phyloP scores from a whole-genome alignment of 1,140 invertebrate species.

The Bombus soroeensis region DNA sequence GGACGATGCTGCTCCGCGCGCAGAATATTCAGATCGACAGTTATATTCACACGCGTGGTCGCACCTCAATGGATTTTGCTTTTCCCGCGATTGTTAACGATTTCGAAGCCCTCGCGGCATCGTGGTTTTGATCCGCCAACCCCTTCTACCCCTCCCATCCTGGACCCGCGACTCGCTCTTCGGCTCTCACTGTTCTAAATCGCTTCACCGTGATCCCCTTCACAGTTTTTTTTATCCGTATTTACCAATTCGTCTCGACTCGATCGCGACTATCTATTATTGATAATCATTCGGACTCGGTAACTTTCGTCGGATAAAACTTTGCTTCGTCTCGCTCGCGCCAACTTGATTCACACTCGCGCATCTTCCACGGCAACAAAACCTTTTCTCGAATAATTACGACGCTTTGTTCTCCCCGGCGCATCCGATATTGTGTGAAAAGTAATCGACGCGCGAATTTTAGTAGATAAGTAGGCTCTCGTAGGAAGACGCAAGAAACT shows the following conservation, averaged over 20 bases:
- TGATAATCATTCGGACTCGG: constrained; percentile 38
- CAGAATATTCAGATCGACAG: constrained; percentile 66
- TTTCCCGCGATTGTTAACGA: constrained; percentile 74
- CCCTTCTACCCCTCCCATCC: neutral
- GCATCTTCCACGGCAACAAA: neutral
- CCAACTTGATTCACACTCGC: neutral
- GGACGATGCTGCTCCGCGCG: constrained; percentile 45
- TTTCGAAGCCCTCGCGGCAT: constrained; percentile 63
- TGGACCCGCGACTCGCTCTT: constrained; percentile 5
- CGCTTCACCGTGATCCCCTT: constrained; percentile 64
- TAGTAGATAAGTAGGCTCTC: neutral
- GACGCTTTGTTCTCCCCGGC: neutral
- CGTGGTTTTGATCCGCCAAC: constrained; percentile 48
- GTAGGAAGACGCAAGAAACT: neutral
- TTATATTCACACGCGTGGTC: constrained; percentile 77
- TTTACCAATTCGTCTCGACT: constrained; percentile 64
- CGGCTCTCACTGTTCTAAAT: constrained; percentile 70
- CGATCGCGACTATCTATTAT: constrained; percentile 47
- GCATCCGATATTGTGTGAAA: neutral
- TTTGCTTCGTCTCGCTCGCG: neutral
- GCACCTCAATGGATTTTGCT: constrained; percentile 71
- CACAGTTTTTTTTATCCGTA: constrained; percentile 58
- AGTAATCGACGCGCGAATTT: neutral
- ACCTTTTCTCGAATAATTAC: constrained; percentile 17
- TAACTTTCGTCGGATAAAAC: neutral